Evolutionary conservation across 1,140 invertebrate species (phyloP), one percentile per base, ranked within the genome.

Genomic region (Phymorhynchus buccinoides): DNA sequence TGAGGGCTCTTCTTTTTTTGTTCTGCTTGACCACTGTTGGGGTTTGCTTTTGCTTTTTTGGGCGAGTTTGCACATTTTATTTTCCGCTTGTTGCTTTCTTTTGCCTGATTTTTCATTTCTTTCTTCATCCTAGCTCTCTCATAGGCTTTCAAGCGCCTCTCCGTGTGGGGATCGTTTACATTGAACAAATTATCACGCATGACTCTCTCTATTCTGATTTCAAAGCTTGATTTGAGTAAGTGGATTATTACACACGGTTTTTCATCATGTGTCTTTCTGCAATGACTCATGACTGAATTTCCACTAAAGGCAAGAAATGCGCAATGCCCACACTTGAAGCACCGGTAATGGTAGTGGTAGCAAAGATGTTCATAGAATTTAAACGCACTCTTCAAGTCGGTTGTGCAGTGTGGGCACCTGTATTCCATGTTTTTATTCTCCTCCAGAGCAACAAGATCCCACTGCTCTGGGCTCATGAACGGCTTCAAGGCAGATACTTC

Each of bases 251-350:
- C 39, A n/a, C n/a, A n/a, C n/a, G 39, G 77, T 22, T 78, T 6
- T 30, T 42, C 35, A n/a, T 12, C 6, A 42, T 41, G 35, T n/a
- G 6, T 44, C 22, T 9, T 41, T 12, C 39, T 78, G 39, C 44
- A n/a, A 41, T 78, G 77, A 35, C 44, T 78, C 22, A 78, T 12
- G 14, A 78, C 22, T 7, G 37, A 42, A 22, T n/a, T 32, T 41
- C 44, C 44, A 42, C 39, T n/a, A 41, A 78, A 78, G n/a, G 77
- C 39, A 30, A 30, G 27, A 42, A 42, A 42, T 37, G 77, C 1
- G 44, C 77, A 78, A 22, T 78, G 44, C 1, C 4, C 77, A 78
- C 77, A 78, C 39, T 78, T 78, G 39, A 78, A 78, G 22, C 27
- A 30, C 12, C 44, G 39, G 39, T 78, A 78, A 42, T 78, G 77